phyloP scores from a whole-genome alignment of 2,113 vertebrate genomes.

The Dendrocopos noguchii region DNA sequence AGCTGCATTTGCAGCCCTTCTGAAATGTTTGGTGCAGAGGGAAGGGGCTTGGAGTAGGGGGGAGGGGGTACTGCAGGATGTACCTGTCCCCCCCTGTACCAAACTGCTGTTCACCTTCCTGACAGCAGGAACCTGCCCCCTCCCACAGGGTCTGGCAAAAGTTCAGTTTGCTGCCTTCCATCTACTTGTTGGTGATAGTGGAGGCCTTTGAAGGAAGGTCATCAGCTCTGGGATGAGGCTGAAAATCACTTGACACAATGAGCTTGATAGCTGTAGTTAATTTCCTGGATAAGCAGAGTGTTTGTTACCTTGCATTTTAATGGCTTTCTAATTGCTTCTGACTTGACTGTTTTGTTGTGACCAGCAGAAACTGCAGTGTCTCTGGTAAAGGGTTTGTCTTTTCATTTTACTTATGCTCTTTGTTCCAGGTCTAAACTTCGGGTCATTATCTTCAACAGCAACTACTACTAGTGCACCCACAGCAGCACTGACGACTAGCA shows the following conservation, averaged over 20 bases:
- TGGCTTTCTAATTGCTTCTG: neutral
- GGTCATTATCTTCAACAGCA: slow-evolving; percentile 4
- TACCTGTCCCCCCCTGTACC: neutral
- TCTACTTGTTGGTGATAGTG: neutral
- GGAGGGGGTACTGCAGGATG: neutral
- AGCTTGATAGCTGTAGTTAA: neutral
- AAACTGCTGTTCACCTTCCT: neutral
- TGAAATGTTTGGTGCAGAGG: neutral
- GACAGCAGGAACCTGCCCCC: rapidly evolving
- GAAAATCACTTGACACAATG: too few species aligned
- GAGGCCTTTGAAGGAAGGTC: neutral
- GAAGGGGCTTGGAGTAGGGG: neutral
- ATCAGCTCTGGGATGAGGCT: neutral
- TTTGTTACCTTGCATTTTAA: neutral
- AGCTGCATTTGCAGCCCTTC: neutral
- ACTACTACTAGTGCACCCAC: neutral
- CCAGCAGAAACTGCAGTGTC: neutral
- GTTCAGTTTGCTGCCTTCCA: neutral
- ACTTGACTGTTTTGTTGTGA: neutral
- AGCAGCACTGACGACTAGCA: neutral
- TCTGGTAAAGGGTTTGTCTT: neutral
- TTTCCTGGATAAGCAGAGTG: neutral
- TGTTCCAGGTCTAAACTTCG: slow-evolving; percentile 57
- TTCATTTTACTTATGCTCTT: neutral
- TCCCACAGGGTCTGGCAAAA: neutral